These are phyloP conservation scores for Torymus tubicola DNA, from an alignment of 2,888 invertebrate genomes.

Conservation along the genomic window DNA sequence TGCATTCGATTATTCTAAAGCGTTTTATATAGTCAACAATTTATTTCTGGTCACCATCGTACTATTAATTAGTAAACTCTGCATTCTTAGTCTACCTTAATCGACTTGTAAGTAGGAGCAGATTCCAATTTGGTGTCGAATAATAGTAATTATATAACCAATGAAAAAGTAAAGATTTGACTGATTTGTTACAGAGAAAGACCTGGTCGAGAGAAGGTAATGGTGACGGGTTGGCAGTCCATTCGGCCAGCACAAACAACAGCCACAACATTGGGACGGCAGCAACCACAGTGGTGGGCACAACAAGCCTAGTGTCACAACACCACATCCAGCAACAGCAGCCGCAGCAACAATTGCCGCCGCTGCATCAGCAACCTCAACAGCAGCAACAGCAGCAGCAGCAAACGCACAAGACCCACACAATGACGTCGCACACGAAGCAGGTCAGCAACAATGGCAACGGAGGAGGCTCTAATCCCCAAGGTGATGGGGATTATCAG, in stretches of 20 bases:
- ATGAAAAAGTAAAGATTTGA: no score
- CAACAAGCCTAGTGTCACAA: constrained; percentile 73
- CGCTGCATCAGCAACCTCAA: constrained; percentile 66
- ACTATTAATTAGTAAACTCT: no score
- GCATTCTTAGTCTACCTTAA: no score
- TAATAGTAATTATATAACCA: no score
- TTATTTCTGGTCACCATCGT: no score
- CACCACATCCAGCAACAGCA: constrained; percentile 72
- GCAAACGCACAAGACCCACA: constrained; percentile 71
- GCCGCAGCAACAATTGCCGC: constrained; percentile 71
- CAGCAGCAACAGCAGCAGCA: constrained; percentile 70
- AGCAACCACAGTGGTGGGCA: constrained; percentile 77
- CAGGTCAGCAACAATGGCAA: constrained; percentile 85
- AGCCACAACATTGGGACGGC: constrained; percentile 75
- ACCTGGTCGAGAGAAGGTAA: constrained; percentile 82
- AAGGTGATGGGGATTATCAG: constrained; percentile 96
- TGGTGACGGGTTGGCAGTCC: constrained; percentile 78
- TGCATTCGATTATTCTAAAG: no score
- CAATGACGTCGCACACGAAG: constrained; percentile 90
- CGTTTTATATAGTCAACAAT: no score
- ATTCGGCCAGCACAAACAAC: constrained; percentile 73
- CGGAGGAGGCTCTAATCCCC: constrained; percentile 78
- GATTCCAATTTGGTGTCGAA: no score
- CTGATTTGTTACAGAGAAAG: constrained; percentile 78
- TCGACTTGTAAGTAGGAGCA: no score